Evolutionary conservation across 2,797 vertebrate species (phyloP).

Genomic region (Lithobates sylvaticus): DNA sequence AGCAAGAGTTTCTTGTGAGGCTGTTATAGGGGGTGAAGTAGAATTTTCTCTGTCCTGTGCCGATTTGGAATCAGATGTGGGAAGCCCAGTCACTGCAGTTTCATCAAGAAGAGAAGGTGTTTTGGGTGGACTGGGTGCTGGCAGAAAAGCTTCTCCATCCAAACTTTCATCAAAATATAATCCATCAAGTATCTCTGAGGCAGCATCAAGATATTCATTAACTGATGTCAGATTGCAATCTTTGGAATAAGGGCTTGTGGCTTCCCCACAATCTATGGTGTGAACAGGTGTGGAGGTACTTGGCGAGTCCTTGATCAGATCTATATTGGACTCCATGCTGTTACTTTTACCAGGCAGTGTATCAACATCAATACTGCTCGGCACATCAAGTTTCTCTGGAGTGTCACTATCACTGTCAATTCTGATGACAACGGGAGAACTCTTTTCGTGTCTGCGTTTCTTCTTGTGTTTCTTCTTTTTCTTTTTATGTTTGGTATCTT

Average conservation of each 20-base stretch:
- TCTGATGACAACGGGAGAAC: conserved; percentile 76
- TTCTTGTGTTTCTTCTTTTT: conserved; percentile 94
- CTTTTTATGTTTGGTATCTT: conserved; percentile 81
- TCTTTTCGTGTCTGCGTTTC: conserved; percentile 82
- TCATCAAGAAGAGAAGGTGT: conserved; percentile 54
- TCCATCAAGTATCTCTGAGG: conserved; percentile 58
- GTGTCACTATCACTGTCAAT: conserved; percentile 82
- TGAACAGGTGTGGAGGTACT: conserved; percentile 61
- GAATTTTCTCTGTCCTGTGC: conserved; percentile 65
- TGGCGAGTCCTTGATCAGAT: conserved; percentile 62
- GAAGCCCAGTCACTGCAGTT: conserved; percentile 64
- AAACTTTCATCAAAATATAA: conserved; percentile 53
- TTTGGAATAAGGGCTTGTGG: conserved; percentile 59
- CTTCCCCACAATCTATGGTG: conserved; percentile 49
- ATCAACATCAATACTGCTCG: conserved; percentile 61
- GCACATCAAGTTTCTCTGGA: conserved; percentile 59
- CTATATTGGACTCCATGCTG: conserved; percentile 54
- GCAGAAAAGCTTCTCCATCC: conserved; percentile 56
- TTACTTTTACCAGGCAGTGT: conserved; percentile 49
- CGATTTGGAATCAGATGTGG: conserved; percentile 64
- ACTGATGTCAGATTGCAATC: conserved; percentile 39
- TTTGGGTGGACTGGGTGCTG: conserved; percentile 45
- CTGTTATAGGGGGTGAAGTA: conserved; percentile 66
- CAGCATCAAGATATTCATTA: conserved; percentile 55
- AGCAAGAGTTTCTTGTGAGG: conserved; percentile 72